A percentile compares a stretch with the other conserved stretches of the same genome.
Conservation (phyloP, 2,797 vertebrate species). For the Melanotaenia trifasciata region DNA sequence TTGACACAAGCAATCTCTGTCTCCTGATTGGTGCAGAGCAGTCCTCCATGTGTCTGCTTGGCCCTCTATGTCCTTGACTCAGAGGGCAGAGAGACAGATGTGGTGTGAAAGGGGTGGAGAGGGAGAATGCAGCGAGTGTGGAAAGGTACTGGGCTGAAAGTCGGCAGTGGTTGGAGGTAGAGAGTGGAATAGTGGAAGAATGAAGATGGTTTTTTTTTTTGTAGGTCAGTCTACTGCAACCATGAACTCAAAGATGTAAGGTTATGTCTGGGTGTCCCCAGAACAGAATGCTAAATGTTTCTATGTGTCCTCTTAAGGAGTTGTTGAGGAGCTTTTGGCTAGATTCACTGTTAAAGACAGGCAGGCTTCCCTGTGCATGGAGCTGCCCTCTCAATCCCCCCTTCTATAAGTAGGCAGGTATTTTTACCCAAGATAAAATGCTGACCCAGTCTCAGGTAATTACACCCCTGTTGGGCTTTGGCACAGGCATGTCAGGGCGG, state of each 20-base stretch:
- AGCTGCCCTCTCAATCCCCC: conserved; percentile 62
- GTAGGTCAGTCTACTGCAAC: conserved; percentile 56
- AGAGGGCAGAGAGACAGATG: conserved; percentile 79
- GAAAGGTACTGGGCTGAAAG: conserved; percentile 73
- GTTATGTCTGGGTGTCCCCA: conserved; percentile 51
- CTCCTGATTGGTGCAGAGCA: conserved; percentile 73
- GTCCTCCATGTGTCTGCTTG: conserved; percentile 70
- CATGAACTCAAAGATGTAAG: conserved; percentile 42
- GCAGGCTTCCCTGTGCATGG: conserved; percentile 67
- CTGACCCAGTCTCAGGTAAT: conserved; percentile 86
- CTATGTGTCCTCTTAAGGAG: conserved; percentile 25
- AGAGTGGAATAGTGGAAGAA: conserved; percentile 63
- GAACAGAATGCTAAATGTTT: conserved; percentile 39
- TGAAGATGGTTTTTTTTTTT: conserved; percentile 36
- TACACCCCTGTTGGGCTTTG: conserved; percentile 83
- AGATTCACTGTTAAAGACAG: conserved; percentile 60
- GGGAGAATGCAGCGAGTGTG: conserved; percentile 54
- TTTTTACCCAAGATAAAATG: conserved; percentile 85
- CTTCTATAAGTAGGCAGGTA: conserved; percentile 82
- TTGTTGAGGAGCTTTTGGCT: conserved; percentile 35
- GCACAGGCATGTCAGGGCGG: conserved; percentile 78
- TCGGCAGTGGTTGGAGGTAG: conserved; percentile 48
- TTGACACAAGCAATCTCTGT: conserved; percentile 75
- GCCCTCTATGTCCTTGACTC: conserved; percentile 73
- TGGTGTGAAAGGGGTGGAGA: conserved; percentile 66